Percentiles rank a stretch among this genome's conserved stretches.
Conservation (phyloP, 2,113 vertebrate genomes). For the Eptesicus fuscus region DNA sequence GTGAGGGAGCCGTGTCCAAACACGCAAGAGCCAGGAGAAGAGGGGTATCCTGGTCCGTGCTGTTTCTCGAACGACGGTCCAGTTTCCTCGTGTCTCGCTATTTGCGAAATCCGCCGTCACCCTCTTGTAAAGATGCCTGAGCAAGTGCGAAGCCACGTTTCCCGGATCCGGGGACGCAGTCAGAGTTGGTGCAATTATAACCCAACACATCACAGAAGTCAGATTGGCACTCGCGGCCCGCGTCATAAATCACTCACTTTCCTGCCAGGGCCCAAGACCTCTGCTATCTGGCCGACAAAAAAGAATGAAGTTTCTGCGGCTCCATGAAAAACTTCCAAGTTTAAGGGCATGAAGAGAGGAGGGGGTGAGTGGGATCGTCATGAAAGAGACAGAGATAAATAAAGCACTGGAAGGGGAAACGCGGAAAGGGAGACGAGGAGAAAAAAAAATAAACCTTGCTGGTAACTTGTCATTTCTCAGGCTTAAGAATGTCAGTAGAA, state of each 20-base stretch:
- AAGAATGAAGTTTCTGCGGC: conserved; percentile 70
- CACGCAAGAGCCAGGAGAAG: not conserved
- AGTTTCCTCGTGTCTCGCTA: conserved; percentile 28
- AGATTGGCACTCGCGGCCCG: conserved; percentile 50
- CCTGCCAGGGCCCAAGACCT: conserved; percentile 66
- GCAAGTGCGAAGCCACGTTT: conserved; percentile 71
- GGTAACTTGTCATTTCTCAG: conserved; percentile 28
- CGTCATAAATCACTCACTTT: conserved; percentile 75
- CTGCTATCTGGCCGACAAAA: conserved; percentile 54
- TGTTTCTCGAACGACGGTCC: not conserved
- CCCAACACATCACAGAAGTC: conserved; percentile 68
- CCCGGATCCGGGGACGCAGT: conserved; percentile 58
- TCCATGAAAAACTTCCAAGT: conserved; percentile 75
- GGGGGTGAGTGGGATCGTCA: conserved; percentile 32
- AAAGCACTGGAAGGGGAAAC: not conserved
- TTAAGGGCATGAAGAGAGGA: conserved; percentile 56
- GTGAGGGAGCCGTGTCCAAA: not conserved
- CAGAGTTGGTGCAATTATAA: conserved; percentile 77
- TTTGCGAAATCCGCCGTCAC: conserved; percentile 70
- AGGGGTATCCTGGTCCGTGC: rapidly evolving
- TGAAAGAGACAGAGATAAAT: conserved; percentile 43
- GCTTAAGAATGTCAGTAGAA: not conserved
- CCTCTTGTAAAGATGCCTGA: conserved; percentile 66
- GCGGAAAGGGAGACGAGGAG: not conserved
- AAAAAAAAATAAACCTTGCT: not conserved